Evolutionary conservation across 2,113 vertebrate species (phyloP), one percentile per base, ranked within the genome.

Genomic region (Cephalopterus ornatus): DNA sequence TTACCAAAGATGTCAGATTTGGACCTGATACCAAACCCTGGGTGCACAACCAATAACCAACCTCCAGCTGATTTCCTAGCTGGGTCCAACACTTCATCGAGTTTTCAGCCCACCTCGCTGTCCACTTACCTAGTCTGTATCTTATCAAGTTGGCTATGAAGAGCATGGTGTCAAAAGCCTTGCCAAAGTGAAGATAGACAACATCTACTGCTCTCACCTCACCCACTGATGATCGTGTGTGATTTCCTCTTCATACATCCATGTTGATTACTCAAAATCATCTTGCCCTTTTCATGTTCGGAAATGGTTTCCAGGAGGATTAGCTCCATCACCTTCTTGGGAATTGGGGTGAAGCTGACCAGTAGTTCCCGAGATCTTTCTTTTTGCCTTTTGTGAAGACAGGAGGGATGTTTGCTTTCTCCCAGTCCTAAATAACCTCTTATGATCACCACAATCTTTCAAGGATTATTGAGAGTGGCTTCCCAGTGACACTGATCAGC

Each of bases 171-270:
- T 53, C 39, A 27, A 53, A 88, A 67, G 9, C 32, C n/a, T 58
- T 86, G 42, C 15, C 37, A 80, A 83, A n/a, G 42, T 44, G 32
- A 76, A 58, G 39, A 37, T 15, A 46, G 19, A 19, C 10, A 37
- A 4, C 8, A 20, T 27, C 23, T 67, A 3, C 28, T 44, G 26
- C 37, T 67, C 16, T 89, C 5, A 12, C 6, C 8, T 37, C 7
- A 1, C 28, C 22, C 63, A 16, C 17, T 0, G 0, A 28, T 21
- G 22, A 9, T n/a, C 0, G 0, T 10, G 7, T 39, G n/a, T n/a
- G 37, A 28, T 46, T 81, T 52, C 17, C 5, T 21, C 5, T 49
- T 55, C 44, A 19, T 6, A 6, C 4, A 7, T 21, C 35, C 2
- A 2, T 42, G 59, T 4, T 47, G 16, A 10, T 6, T 24, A 24